Conservation (phyloP, 2,797 vertebrate genomes). For the Typhlichthys subterraneus region DNA sequence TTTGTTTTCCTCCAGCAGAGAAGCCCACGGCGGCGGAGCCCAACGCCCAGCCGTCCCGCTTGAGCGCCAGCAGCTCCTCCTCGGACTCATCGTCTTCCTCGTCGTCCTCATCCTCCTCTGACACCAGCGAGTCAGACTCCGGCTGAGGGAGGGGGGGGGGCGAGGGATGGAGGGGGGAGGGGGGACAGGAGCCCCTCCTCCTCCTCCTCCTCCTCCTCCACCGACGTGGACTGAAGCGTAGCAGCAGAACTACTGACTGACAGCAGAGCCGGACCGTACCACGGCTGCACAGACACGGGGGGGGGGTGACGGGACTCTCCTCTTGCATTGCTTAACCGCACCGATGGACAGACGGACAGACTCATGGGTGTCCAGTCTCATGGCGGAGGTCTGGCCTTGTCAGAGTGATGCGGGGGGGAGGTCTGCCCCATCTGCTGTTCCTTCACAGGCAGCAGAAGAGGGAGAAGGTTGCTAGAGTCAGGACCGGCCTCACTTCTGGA, state of each 20-base stretch:
- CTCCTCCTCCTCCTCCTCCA: slow-evolving; percentile 5
- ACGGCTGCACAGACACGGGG: slow-evolving; percentile 21
- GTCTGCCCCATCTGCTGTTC: slow-evolving; percentile 35
- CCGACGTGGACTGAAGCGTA: slow-evolving; percentile 36
- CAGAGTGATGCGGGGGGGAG: slow-evolving; percentile 31
- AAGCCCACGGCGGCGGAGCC: slow-evolving; percentile 76
- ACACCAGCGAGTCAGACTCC: slow-evolving; percentile 93
- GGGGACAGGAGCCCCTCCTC: neutral
- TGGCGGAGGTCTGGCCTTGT: slow-evolving; percentile 22
- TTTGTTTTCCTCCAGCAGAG: slow-evolving; percentile 72
- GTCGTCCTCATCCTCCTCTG: slow-evolving; percentile 89
- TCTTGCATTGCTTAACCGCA: slow-evolving; percentile 4
- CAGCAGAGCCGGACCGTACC: slow-evolving; percentile 30
- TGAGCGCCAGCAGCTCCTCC: slow-evolving; percentile 91
- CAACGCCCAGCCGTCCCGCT: slow-evolving; percentile 81
- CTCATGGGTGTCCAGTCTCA: neutral
- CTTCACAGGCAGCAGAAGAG: slow-evolving; percentile 30
- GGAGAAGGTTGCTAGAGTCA: slow-evolving; percentile 67
- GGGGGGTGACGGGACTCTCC: slow-evolving; percentile 34
- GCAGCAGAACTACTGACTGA: slow-evolving; percentile 39
- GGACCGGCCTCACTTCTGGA: slow-evolving; percentile 64
- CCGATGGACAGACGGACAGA: slow-evolving; percentile 10
- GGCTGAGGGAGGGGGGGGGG: slow-evolving; percentile 52
- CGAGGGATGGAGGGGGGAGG: neutral
- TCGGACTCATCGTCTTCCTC: slow-evolving; percentile 89